A percentile compares a stretch with the other conserved stretches of the same genome.
phyloP scores from a whole-genome alignment of 2,113 vertebrate genomes.

The Laticauda colubrina region DNA sequence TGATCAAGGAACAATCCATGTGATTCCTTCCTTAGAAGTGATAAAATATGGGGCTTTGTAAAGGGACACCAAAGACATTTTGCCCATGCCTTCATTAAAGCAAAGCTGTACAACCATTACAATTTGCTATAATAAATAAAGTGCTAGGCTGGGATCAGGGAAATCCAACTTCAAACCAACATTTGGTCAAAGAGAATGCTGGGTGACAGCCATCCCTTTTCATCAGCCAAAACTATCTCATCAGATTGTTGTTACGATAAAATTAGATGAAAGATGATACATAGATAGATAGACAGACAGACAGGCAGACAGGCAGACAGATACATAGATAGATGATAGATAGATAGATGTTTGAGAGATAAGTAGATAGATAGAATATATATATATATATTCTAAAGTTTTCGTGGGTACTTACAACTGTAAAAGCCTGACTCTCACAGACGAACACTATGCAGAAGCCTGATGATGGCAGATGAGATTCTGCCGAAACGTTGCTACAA shows the following conservation, averaged over 20 bases:
- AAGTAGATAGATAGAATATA: no score
- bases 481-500: no score
- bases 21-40: neutral
- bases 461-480: no score
- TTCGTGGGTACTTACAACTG: no score
- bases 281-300: no score
- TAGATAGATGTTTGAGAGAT: no score
- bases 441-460: no score
- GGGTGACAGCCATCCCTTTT: neutral
- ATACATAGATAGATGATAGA: no score
- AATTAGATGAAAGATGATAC: no score
- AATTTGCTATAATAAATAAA: neutral
- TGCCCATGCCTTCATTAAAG: neutral
- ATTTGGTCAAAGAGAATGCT: neutral
- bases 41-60: neutral
- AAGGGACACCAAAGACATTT: neutral
- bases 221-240: neutral
- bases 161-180: neutral
- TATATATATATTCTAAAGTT: no score
- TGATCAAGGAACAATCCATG: neutral
- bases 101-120: neutral
- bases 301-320: no score
- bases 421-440: no score
- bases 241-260: neutral
- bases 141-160: neutral